These are phyloP conservation scores for Strigops habroptila DNA, from an alignment of 2,113 vertebrate genomes.

Conservation along the genomic window DNA sequence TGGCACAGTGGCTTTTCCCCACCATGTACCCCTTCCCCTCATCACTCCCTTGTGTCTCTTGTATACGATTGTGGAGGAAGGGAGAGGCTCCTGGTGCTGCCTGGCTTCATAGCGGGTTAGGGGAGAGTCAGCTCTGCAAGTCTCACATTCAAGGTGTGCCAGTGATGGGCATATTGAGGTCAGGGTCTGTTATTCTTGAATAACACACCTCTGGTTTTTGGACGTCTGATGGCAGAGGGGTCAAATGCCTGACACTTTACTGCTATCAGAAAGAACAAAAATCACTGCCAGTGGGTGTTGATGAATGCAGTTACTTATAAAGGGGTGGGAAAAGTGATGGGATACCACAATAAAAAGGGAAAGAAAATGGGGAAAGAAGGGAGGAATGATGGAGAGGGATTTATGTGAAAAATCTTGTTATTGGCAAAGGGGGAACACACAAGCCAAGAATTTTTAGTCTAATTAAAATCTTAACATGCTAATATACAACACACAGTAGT, in stretches of 20 bases:
- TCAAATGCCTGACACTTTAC: neutral
- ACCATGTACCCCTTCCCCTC: neutral
- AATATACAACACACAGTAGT: neutral
- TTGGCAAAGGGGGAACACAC: neutral
- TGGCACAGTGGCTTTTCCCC: neutral
- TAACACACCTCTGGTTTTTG: neutral
- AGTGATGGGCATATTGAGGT: accelerated
- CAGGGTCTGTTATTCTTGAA: neutral
- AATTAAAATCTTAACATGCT: neutral
- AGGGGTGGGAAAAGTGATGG: neutral
- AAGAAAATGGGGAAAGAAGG: neutral
- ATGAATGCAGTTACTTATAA: neutral
- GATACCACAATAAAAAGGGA: neutral
- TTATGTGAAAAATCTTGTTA: neutral
- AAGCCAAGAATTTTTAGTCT: neutral
- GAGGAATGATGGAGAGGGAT: neutral
- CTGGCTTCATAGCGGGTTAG: neutral
- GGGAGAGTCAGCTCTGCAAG: neutral
- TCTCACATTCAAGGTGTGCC: neutral
- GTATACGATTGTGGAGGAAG: neutral
- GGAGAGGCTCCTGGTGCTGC: neutral
- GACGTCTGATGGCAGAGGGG: neutral
- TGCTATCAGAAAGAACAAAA: neutral
- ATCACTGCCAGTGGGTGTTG: neutral
- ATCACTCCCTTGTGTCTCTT: neutral